Evolutionary conservation across 2,113 vertebrate genomes (phyloP).

Genomic region (Hucho hucho): DNA sequence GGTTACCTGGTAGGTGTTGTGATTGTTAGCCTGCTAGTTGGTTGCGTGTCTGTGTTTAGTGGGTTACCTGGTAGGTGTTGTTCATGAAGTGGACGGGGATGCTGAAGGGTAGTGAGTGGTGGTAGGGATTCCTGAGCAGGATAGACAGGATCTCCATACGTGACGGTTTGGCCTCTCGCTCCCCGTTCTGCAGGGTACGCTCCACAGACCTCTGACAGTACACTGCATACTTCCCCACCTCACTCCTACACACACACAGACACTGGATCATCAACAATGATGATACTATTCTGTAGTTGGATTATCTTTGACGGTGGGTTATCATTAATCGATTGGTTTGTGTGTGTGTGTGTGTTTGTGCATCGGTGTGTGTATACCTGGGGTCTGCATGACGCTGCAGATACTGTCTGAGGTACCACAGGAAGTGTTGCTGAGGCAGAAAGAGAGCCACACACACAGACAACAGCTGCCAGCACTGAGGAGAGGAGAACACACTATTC

Average conservation of each 20-base stretch:
- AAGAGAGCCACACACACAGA: constrained; percentile 87
- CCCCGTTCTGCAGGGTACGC: constrained; percentile 79
- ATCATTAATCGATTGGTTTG: too few relatives aligned
- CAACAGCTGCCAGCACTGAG: constrained; percentile 88
- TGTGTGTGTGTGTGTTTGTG: not conserved
- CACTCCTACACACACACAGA: constrained; percentile 69
- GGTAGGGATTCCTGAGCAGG: constrained; percentile 88
- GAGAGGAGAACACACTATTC: constrained; percentile 2
- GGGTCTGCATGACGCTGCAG: constrained; percentile 82
- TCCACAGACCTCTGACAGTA: constrained; percentile 88
- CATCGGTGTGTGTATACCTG: constrained; percentile 61
- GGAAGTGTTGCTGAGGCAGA: constrained; percentile 87
- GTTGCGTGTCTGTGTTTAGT: not conserved
- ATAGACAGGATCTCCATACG: constrained; percentile 90
- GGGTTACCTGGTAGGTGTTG: constrained; percentile 83
- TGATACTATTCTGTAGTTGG: too few relatives aligned
- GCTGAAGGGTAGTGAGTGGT: constrained; percentile 89
- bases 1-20: too few relatives aligned
- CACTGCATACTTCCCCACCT: constrained; percentile 86
- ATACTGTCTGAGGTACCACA: constrained; percentile 87
- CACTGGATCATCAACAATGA: not conserved
- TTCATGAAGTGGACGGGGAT: constrained; percentile 92
- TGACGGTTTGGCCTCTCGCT: constrained; percentile 85
- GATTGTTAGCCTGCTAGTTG: not conserved
- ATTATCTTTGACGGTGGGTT: too few relatives aligned